phyloP scores from a whole-genome alignment of 2,797 vertebrate species.

The Mormyrops attenuatus region DNA sequence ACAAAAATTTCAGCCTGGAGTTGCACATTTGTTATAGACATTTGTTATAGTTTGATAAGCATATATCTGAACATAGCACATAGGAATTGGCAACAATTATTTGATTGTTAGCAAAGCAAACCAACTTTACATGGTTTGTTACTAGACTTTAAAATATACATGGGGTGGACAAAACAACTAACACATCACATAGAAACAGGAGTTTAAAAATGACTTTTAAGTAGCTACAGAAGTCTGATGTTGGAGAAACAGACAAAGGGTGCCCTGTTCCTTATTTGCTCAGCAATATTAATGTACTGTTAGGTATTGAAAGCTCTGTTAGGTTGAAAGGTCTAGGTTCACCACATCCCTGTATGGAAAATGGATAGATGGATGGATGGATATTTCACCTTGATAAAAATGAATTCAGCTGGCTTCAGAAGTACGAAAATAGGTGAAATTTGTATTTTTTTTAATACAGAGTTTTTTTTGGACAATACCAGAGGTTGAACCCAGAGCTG shows the following conservation, averaged over 20 bases:
- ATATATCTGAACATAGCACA: background rate
- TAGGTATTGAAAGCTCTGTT: background rate
- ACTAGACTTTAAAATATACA: background rate
- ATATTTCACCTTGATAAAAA: background rate
- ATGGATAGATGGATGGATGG: background rate
- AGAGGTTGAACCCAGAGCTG: background rate
- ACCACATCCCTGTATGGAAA: background rate
- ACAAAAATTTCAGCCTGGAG: background rate
- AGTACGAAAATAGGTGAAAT: background rate
- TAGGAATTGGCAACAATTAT: background rate
- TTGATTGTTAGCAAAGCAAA: background rate
- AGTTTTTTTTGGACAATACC: background rate
- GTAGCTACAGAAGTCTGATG: background rate
- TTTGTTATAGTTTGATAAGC: background rate
- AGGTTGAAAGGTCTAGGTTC: background rate
- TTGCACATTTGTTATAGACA: background rate
- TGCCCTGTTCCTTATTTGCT: background rate
- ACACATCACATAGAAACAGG: background rate
- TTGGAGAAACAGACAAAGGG: background rate
- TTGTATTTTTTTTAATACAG: background rate
- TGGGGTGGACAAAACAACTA: background rate
- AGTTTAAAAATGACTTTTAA: background rate
- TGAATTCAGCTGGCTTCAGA: background rate
- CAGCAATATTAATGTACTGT: background rate
- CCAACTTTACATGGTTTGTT: background rate